Evolutionary conservation across 2,888 invertebrate genomes (phyloP), one percentile per base, ranked within the genome.

Genomic region (Perdita meconis): DNA sequence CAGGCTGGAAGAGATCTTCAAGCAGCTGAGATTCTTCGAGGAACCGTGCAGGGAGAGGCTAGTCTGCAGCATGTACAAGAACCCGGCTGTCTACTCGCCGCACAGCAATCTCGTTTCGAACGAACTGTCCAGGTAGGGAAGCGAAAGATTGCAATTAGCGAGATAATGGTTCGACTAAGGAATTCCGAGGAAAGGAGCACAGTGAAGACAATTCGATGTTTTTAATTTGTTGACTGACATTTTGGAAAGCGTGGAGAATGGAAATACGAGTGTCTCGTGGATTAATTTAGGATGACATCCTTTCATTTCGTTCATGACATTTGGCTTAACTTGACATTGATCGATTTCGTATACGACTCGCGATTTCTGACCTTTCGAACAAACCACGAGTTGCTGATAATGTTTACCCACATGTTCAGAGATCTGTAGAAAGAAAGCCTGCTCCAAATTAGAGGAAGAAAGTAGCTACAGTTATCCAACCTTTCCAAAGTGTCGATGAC

Each of bases 31-130:
- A 13, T 95, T 96, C 50, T 91, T 91, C 0, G 96, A 96, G 12
- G 95, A 96, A 80, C 94, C 94, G 0, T 97, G 97, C 90, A 94
- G 95, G 74, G 97, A 97, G 90, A 93, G 97, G 74, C 94, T 97
- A 0, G 95, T 97, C 1, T 97, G 97, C 90, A 95, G 96, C 80
- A 95, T 97, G 94, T 97, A 97, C 93, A 96, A 95, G 88, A 96
- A 96, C 90, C 97, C 97, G 0, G 94, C 94, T 80, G 95, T 95
- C 86, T 97, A 96, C 88, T 95, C 97, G 75, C 97, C 97, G 0
- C 96, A 97, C 90, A 97, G 97, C 90, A 97, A 97, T 92, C 94
- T 97, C 75, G 94, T 97, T 64, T 97, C 97, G 19, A 96, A 96
- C 50, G 97, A 97, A 91, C 93, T 97, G 55, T 97, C 97, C 95